These are phyloP conservation scores for Cephonodes hylas DNA, from an alignment of 2,888 invertebrate genomes.

Conservation along the genomic window DNA sequence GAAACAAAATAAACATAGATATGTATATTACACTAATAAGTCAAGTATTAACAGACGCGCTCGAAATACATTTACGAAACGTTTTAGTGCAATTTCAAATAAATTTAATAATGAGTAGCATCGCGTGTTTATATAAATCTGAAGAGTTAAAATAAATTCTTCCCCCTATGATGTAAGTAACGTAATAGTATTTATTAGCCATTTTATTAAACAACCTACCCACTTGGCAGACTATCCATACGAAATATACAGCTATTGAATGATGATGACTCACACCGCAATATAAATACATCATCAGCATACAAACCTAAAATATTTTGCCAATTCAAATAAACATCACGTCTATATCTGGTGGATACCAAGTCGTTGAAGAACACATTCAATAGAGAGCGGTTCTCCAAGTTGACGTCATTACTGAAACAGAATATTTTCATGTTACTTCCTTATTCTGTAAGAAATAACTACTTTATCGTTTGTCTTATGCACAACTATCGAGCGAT, in stretches of 20 bases:
- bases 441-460: constrained; percentile 15
- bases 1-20: constrained; percentile 37
- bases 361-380: constrained; percentile 85
- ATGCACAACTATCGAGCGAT: neutral
- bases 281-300: constrained; percentile 29
- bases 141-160: neutral
- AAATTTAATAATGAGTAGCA: neutral
- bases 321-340: constrained; percentile 86
- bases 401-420: constrained; percentile 65
- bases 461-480: neutral
- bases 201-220: neutral
- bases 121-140: neutral
- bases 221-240: neutral
- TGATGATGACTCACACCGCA: constrained; percentile 11
- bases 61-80: neutral
- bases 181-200: constrained; percentile 4
- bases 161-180: neutral
- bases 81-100: neutral
- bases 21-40: neutral
- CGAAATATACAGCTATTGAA: constrained; percentile 14
- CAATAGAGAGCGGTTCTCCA: constrained; percentile 79
- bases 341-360: constrained; percentile 84
- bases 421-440: constrained; percentile 6
- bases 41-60: neutral
- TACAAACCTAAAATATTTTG: constrained; percentile 84